Conservation (phyloP, 2,113 vertebrate species). For the Corvus moneduloides region DNA sequence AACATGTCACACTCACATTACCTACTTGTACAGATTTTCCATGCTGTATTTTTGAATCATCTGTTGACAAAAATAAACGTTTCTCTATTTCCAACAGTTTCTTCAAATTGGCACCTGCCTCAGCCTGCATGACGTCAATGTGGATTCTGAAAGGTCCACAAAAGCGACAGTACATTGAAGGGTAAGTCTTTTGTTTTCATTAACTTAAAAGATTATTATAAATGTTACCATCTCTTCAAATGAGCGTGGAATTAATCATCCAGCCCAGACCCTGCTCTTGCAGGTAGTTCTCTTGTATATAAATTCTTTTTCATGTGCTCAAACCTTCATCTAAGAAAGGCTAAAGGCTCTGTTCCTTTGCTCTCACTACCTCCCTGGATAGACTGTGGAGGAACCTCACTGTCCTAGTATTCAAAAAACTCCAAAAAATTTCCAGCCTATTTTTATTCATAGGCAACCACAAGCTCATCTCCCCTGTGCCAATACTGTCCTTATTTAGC, state of each 20-base stretch:
- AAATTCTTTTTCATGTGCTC: not conserved
- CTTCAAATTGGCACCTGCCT: slow-evolving; percentile 78
- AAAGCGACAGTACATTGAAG: not conserved
- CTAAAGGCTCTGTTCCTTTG: not conserved
- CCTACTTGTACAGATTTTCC: slow-evolving; percentile 66
- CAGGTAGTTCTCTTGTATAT: not conserved
- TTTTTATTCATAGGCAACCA: not conserved
- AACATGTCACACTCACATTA: not conserved
- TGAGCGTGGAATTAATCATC: not conserved
- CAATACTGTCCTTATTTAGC: not conserved
- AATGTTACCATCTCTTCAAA: not conserved
- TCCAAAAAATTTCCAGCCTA: not conserved
- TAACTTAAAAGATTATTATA: not conserved
- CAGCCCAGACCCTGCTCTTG: not conserved
- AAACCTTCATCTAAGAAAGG: not conserved
- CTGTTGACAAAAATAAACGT: slow-evolving; percentile 70
- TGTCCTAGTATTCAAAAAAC: not conserved
- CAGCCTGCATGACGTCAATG: slow-evolving; percentile 75
- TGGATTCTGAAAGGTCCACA: slow-evolving; percentile 76
- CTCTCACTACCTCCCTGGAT: not conserved
- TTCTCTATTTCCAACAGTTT: slow-evolving; percentile 74
- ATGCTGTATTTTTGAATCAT: slow-evolving; percentile 83
- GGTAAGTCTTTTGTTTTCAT: not conserved
- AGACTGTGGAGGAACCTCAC: not conserved
- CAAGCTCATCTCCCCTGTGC: not conserved